Base-by-base conservation (phyloP, 2,797 vertebrate species). In the Denticeps clupeoides region DNA sequence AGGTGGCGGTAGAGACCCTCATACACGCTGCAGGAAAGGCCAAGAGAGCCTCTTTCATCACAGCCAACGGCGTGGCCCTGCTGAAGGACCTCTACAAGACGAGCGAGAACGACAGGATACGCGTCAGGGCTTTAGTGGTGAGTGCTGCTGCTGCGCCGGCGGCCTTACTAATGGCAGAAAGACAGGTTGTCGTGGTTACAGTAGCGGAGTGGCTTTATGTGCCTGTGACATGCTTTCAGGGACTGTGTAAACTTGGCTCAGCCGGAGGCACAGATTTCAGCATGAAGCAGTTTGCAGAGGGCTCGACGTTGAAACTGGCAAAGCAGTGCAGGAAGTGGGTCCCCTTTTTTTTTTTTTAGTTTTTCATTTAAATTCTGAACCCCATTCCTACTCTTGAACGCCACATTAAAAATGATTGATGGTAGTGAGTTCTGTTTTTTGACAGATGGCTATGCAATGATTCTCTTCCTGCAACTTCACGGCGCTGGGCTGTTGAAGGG, bases 281-380 rank as follows among this genome's bases (percentile, higher is more conserved):
- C 85, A 94, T 99, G 94, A 99, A 97, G 77, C 95, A 98, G 77
- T 99, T 99, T 81, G 95, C 94, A 0, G 94, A 98, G 65, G 95
- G 94, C 56, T 99, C 95, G 37, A 98, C 93, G 0, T 82, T 92
- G 46, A 98, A 93, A 52, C 69, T 99, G 26, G 90, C 95, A 69
- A 97, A 93, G 69, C 95, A 98, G 69, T 98, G 95, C 74, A 86
- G 93, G 59, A 98, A 95, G 95, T 98, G 82, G 65, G 93, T 56
- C 7, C 10, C 49, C 19, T 3, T 32, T 54, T 49, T 9, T 15
- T 11, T 24, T 40, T 53, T 38, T 10, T 9, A 13, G 2, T 3
- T 11, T n/a, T 56, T 11, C 23, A 11, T n/a, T 9, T 11, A 4
- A 5, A 3, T 19, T 25, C 19, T 7, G 18, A 18, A 26, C 45